A percentile compares a stretch with the other conserved stretches of the same genome.
Evolutionary conservation across 1,140 invertebrate species (phyloP).

Genomic region (Apis cerana): DNA sequence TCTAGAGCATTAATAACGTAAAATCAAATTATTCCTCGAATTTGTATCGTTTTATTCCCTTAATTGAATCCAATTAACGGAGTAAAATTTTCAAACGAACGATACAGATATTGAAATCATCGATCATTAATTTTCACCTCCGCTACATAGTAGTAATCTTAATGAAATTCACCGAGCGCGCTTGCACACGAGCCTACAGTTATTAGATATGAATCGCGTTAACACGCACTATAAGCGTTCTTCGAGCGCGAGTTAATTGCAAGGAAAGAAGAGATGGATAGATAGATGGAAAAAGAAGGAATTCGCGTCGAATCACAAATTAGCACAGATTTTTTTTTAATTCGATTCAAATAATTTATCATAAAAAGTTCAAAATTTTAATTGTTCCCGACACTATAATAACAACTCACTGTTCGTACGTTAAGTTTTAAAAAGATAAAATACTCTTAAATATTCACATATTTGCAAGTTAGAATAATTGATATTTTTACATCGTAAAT

Average conservation of each 20-base stretch:
- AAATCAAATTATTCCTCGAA: too few relatives aligned
- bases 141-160: background rate
- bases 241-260: background rate
- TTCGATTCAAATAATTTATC: too few relatives aligned
- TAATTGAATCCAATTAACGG: background rate
- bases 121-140: slow-evolving; percentile 1
- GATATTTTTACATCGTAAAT: too few relatives aligned
- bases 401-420: too few relatives aligned
- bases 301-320: background rate
- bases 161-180: background rate
- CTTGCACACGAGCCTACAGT: background rate
- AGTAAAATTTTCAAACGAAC: background rate
- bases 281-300: background rate
- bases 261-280: background rate
- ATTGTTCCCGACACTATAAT: too few relatives aligned
- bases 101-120: background rate
- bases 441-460: too few relatives aligned
- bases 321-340: too few relatives aligned
- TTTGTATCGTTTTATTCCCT: background rate
- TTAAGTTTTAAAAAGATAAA: too few relatives aligned
- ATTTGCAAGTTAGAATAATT: too few relatives aligned
- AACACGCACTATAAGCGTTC: background rate
- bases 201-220: background rate
- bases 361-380: too few relatives aligned
- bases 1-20: too few relatives aligned